These are phyloP conservation scores for Zosterops borbonicus DNA, from an alignment of 2,113 vertebrate genomes.

Conservation along the genomic window DNA sequence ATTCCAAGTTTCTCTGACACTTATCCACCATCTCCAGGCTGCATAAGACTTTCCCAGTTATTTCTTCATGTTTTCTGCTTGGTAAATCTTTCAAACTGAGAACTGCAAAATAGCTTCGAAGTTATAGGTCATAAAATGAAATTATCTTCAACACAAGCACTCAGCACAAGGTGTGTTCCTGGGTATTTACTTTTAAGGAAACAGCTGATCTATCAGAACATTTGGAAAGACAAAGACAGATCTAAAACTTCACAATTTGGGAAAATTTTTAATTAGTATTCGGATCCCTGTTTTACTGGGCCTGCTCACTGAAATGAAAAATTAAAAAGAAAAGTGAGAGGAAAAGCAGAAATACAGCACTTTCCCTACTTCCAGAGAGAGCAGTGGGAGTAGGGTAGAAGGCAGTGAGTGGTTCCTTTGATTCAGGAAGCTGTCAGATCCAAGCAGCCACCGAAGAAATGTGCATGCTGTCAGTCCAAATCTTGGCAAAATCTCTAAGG, in stretches of 20 bases:
- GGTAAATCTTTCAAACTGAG: background rate
- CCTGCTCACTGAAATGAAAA: background rate
- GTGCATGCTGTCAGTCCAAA: background rate
- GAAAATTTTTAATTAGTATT: background rate
- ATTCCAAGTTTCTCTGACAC: background rate
- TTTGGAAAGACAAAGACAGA: background rate
- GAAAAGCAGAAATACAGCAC: background rate
- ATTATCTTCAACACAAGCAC: background rate
- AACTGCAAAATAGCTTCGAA: background rate
- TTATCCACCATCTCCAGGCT: background rate
- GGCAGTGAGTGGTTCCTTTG: background rate
- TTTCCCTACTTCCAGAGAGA: background rate
- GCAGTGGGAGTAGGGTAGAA: background rate
- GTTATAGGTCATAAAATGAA: background rate
- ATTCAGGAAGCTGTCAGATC: background rate
- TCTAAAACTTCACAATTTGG: background rate
- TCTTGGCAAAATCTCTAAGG: background rate
- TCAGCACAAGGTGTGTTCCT: background rate
- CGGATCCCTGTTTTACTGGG: background rate
- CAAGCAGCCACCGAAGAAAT: background rate
- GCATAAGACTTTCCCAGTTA: background rate
- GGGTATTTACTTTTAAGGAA: background rate
- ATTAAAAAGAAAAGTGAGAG: background rate
- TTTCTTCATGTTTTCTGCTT: background rate
- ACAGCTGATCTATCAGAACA: background rate